A percentile compares a stretch with the other conserved stretches of the same genome.
These are phyloP conservation scores for Microplitis mediator DNA, from an alignment of 1,140 invertebrate genomes.

Conservation along the genomic window DNA sequence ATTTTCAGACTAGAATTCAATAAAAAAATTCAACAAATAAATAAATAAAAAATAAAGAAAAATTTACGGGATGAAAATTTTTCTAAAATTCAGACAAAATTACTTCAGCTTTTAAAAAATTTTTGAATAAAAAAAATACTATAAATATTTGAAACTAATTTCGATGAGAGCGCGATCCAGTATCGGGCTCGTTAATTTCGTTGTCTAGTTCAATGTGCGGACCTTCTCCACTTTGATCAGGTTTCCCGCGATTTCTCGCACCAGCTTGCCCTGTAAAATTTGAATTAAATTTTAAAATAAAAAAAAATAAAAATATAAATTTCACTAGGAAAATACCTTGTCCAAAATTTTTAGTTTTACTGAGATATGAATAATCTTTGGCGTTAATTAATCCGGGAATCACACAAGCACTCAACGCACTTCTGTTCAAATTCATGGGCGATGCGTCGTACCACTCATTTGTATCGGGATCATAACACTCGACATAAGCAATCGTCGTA, in stretches of 20 bases:
- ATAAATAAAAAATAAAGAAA: too few relatives aligned
- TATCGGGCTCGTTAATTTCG: conserved; percentile 30
- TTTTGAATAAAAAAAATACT: too few relatives aligned
- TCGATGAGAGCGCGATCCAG: background rate
- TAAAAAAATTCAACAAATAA: too few relatives aligned
- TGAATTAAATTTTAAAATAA: background rate
- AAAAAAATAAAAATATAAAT: too few relatives aligned
- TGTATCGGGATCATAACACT: conserved; percentile 72
- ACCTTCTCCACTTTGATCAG: conserved; percentile 36
- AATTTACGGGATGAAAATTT: too few relatives aligned
- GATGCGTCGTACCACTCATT: conserved; percentile 74
- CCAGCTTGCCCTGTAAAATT: conserved; percentile 36
- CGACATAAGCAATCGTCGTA: conserved; percentile 73
- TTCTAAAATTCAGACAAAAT: too few relatives aligned
- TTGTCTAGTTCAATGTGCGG: conserved; percentile 21
- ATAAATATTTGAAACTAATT: too few relatives aligned
- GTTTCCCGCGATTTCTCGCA: conserved; percentile 33
- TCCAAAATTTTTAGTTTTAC: conserved; percentile 42
- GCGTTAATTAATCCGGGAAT: conserved; percentile 79
- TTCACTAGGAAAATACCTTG: conserved; percentile 33
- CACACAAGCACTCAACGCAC: conserved; percentile 83
- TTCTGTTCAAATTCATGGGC: conserved; percentile 76
- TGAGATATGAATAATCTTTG: conserved; percentile 68
- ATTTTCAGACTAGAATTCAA: too few relatives aligned
- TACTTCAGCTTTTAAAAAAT: too few relatives aligned